Percentiles rank a stretch among this genome's conserved stretches.
Conservation (phyloP, 2,113 vertebrate species). For the Dasyurus viverrinus region DNA sequence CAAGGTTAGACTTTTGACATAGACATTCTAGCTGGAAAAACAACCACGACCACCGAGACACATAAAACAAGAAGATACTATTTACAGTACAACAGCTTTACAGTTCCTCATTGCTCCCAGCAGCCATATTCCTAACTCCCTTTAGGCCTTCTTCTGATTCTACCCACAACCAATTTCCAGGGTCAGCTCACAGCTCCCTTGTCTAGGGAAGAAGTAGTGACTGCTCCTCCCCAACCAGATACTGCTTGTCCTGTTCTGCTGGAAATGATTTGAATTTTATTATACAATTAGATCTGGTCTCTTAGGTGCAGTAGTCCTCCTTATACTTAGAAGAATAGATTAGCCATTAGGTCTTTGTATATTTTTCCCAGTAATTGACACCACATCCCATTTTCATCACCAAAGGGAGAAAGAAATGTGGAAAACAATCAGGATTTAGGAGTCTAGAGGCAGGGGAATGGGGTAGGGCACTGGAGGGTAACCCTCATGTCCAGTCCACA, state of each 20-base stretch:
- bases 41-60: constrained; percentile 58
- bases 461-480: background rate
- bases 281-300: constrained; percentile 69
- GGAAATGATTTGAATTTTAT: constrained; percentile 77
- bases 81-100: constrained; percentile 63
- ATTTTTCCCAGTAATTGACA: constrained; percentile 78
- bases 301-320: constrained; percentile 72
- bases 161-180: constrained; percentile 70
- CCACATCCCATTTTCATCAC: constrained; percentile 77
- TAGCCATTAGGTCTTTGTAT: constrained; percentile 75
- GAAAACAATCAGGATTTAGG: constrained; percentile 77
- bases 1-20: constrained; percentile 63
- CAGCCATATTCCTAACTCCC: constrained; percentile 60
- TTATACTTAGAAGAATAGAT: constrained; percentile 74
- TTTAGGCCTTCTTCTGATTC: constrained; percentile 62
- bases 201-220: constrained; percentile 48
- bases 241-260: constrained; percentile 17
- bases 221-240: constrained; percentile 36
- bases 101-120: constrained; percentile 50
- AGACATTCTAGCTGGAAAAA: constrained; percentile 54
- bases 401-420: constrained; percentile 68
- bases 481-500: constrained; percentile 25
- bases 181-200: constrained; percentile 45
- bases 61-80: constrained; percentile 74
- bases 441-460: background rate